Evolutionary conservation across 2,797 vertebrate species (phyloP), one percentile per base, ranked within the genome.

Genomic region (Harpagifer antarcticus): DNA sequence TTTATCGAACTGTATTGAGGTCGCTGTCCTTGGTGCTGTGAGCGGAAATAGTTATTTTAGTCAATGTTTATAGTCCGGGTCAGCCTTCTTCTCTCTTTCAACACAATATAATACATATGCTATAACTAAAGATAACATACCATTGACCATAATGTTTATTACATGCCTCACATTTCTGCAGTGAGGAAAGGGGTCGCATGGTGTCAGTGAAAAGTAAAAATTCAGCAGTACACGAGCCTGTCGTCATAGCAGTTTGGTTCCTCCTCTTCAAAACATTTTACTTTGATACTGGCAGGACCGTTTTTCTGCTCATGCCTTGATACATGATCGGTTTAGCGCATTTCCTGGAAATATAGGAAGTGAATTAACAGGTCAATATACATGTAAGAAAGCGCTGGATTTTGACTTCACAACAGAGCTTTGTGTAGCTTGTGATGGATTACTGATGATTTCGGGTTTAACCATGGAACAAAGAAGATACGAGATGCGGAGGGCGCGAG

Each of bases 401-500:
- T 23, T 0, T 6, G 0, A 15, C 4, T 11, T 6, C 16, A 37
- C 3, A 16, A 44, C 23, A 5, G 5, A 0, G 3, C 19, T 23
- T 23, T 62, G 84, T 55, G 27, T 0, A 3, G 40, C 0, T 13
- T 53, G 15, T 59, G 48, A 71, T 0, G 11, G 33, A 64, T 2
- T 8, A 33, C 12, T 62, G 11, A 15, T 6, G n/a, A 0, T 6
- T 19, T 54, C 17, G 8, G 4, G 4, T 17, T 42, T 10, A 15
- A 68, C 3, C 11, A 86, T 87, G 86, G 79, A 74, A 84, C 74
- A 86, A 86, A 86, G 82, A 74, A n/a, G 45, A 40, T 2, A 0
- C 49, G 16, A 33, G 5, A 0, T 1, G 9, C 6, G 50, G 20
- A 10, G 5, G 23, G 42, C 13, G 55, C 3, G n/a, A 50, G 17